Evolutionary conservation across 92 coral and sea anemone genomes (phyloP).

Genomic region (Epizoanthus illoricatus): DNA sequence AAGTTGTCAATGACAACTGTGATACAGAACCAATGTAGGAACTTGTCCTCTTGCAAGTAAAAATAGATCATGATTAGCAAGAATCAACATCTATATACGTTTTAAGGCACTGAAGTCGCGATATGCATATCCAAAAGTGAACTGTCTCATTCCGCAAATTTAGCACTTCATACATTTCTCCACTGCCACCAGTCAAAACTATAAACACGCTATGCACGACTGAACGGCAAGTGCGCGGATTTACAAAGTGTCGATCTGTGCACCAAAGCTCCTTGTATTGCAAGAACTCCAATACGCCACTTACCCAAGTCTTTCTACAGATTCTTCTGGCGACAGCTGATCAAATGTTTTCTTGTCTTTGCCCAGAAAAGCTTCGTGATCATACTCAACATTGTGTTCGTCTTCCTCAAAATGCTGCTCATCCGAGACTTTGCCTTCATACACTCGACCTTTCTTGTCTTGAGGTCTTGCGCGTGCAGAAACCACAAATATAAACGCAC

Average conservation of each 20-base stretch:
- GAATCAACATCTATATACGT: too few species aligned
- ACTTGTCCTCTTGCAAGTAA: too few species aligned
- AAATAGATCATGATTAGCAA: too few species aligned
- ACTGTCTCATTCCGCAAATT: too few species aligned
- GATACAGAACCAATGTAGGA: too few species aligned
- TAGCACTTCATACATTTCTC: too few species aligned
- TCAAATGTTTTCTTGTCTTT: slow-evolving; percentile 90
- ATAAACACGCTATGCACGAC: background rate
- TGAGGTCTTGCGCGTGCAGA: slow-evolving; percentile 71
- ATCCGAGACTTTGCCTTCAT: slow-evolving; percentile 76
- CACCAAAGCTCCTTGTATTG: background rate
- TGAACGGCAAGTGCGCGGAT: background rate
- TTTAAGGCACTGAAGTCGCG: too few species aligned
- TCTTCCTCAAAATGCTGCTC: slow-evolving; percentile 83
- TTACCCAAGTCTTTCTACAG: slow-evolving; percentile 84
- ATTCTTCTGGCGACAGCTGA: slow-evolving; percentile 87
- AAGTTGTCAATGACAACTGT: too few species aligned
- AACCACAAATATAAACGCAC: slow-evolving; percentile 23
- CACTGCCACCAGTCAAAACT: too few species aligned
- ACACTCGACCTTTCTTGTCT: slow-evolving; percentile 67
- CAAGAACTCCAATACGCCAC: background rate
- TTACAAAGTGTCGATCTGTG: background rate
- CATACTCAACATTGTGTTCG: slow-evolving; percentile 90
- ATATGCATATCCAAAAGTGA: too few species aligned
- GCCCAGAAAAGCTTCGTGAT: slow-evolving; percentile 96